Percentiles rank a stretch among this genome's conserved stretches.
These are phyloP conservation scores for Lepus townsendii DNA, from an alignment of 2,797 vertebrate genomes.

Conservation along the genomic window DNA sequence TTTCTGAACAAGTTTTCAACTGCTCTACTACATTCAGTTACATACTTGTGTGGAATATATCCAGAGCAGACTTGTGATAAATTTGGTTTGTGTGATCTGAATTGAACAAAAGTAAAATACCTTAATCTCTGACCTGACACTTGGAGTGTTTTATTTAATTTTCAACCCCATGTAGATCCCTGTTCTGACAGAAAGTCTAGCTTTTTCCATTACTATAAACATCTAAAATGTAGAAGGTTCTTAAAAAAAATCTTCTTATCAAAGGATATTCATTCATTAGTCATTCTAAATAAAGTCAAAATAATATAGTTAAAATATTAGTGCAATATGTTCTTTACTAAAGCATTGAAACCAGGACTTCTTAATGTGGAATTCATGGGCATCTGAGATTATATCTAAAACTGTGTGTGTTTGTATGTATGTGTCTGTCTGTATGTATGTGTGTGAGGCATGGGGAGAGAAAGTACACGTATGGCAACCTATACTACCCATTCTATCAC, in stretches of 20 bases:
- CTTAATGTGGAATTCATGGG: neutral
- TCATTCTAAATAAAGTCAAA: slow-evolving; percentile 9
- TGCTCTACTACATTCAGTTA: neutral
- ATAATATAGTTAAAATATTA: neutral
- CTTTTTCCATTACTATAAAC: slow-evolving; percentile 1
- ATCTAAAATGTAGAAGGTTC: neutral
- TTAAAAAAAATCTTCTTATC: neutral
- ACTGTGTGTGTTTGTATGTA: neutral
- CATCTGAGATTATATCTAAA: neutral
- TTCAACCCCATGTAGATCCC: neutral
- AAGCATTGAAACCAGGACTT: neutral
- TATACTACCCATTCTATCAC: neutral
- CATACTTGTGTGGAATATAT: neutral
- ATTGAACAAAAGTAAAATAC: neutral
- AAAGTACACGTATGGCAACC: neutral
- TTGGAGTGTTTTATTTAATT: neutral
- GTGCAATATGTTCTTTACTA: neutral
- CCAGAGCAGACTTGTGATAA: neutral
- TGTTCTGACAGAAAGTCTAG: neutral
- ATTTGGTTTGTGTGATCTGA: neutral
- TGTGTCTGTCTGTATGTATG: neutral
- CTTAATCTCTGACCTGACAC: neutral
- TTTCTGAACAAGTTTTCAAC: neutral
- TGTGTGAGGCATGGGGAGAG: neutral
- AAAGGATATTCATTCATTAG: neutral